Conservation (phyloP, 2,113 vertebrate genomes). For the Pollimyrus isidori region DNA sequence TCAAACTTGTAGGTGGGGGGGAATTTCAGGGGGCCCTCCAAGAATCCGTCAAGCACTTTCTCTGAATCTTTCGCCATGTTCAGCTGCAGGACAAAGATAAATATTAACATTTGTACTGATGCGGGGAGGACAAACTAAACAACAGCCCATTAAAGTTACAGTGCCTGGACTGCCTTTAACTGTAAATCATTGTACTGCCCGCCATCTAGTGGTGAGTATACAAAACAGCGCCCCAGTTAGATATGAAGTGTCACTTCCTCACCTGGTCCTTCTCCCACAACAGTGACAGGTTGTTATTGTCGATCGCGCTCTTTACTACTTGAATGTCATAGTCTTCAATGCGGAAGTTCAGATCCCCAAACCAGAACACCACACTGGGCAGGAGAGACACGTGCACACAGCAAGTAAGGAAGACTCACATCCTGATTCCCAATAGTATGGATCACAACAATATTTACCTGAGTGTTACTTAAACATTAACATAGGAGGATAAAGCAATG, state of each 20-base stretch:
- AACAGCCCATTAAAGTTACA: not conserved
- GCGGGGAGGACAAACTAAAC: not conserved
- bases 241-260: conserved; percentile 26
- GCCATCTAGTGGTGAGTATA: not conserved
- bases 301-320: conserved; percentile 89
- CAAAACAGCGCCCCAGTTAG: not conserved
- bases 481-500: not conserved
- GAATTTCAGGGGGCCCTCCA: conserved; percentile 86
- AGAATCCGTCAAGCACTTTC: conserved; percentile 83
- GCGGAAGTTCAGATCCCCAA: conserved; percentile 95
- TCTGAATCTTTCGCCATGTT: conserved; percentile 89
- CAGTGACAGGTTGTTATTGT: conserved; percentile 79
- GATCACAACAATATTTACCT: not conserved
- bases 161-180: not conserved
- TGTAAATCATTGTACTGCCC: not conserved
- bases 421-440: not conserved
- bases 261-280: conserved; percentile 99
- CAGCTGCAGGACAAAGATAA: conserved; percentile 60
- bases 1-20: conserved; percentile 97
- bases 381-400: not conserved
- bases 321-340: conserved; percentile 91
- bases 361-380: conserved; percentile 90
- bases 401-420: not conserved
- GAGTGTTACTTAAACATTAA: not conserved
- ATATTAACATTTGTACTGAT: not conserved